Percentiles rank a stretch among this genome's conserved stretches.
phyloP scores from a whole-genome alignment of 2,113 vertebrate species.

The Bungarus multicinctus region DNA sequence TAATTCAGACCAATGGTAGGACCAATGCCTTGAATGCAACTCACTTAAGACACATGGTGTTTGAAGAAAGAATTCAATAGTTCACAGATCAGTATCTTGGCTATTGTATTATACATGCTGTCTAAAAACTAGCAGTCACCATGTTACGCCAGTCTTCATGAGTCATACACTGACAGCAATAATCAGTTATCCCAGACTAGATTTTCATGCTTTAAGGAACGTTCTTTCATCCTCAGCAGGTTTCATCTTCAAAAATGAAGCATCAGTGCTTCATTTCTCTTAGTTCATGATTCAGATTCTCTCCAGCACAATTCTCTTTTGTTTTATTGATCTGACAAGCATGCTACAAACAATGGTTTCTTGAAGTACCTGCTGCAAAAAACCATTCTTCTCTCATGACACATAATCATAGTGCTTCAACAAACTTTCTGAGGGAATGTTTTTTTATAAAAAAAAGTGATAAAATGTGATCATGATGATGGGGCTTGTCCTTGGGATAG shows the following conservation, averaged over 20 bases:
- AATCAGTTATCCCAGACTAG: not conserved
- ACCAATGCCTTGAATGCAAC: not conserved
- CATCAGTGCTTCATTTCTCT: not conserved
- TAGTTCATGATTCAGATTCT: not conserved
- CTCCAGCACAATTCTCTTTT: not conserved
- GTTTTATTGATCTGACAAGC: conserved; percentile 15
- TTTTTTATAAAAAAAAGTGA: not conserved
- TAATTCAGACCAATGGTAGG: not conserved
- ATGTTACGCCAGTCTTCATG: not conserved
- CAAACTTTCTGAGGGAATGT: not conserved
- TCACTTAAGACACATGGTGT: not conserved
- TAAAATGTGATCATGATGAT: not conserved
- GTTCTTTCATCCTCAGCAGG: conserved; percentile 3
- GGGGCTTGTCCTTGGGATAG: not conserved
- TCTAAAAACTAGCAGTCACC: not conserved
- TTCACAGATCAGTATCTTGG: not conserved
- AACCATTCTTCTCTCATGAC: conserved; percentile 8
- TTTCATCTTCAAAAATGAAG: not conserved
- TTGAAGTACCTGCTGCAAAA: not conserved
- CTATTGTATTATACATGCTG: not conserved
- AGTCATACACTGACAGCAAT: not conserved
- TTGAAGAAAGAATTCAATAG: too few species aligned
- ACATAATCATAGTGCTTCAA: not conserved
- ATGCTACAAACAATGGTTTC: not conserved
- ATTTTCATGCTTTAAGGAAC: not conserved